These are phyloP conservation scores for Protonibea diacanthus DNA, from an alignment of 2,797 vertebrate species.

Conservation along the genomic window DNA sequence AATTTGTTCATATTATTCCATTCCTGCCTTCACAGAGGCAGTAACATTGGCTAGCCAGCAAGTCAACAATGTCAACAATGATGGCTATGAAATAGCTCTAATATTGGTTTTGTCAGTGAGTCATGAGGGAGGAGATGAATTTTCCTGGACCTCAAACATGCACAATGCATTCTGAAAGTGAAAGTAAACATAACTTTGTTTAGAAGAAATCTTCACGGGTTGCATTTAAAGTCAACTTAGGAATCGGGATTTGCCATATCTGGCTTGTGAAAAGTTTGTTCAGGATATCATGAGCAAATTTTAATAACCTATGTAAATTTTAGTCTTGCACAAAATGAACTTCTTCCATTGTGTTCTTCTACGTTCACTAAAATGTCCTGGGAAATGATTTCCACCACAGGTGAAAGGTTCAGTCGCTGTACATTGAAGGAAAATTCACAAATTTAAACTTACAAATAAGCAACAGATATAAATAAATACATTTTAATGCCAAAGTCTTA, in stretches of 20 bases:
- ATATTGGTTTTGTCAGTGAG: not conserved
- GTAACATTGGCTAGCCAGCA: not conserved
- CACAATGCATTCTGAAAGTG: not conserved
- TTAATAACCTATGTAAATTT: not conserved
- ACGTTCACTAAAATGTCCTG: not conserved
- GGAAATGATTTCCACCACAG: not conserved
- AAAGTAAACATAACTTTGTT: not conserved
- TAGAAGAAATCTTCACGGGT: not conserved
- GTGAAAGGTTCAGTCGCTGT: not conserved
- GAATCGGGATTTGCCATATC: not conserved
- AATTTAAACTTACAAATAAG: not conserved
- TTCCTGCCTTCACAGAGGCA: not conserved
- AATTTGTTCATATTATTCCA: not conserved
- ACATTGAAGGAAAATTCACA: not conserved
- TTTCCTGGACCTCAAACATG: not conserved
- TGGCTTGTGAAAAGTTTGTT: not conserved
- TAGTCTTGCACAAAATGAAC: not conserved
- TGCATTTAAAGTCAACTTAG: not conserved
- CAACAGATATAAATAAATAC: not conserved
- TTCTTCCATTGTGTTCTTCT: too few relatives aligned
- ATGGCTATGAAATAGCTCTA: not conserved
- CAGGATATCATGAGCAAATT: not conserved
- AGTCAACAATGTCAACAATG: constrained; percentile 4
- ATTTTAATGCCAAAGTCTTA: not conserved
- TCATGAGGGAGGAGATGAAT: not conserved